Base-by-base conservation (phyloP, 2,797 vertebrate genomes). In the Crenuchus spilurus region DNA sequence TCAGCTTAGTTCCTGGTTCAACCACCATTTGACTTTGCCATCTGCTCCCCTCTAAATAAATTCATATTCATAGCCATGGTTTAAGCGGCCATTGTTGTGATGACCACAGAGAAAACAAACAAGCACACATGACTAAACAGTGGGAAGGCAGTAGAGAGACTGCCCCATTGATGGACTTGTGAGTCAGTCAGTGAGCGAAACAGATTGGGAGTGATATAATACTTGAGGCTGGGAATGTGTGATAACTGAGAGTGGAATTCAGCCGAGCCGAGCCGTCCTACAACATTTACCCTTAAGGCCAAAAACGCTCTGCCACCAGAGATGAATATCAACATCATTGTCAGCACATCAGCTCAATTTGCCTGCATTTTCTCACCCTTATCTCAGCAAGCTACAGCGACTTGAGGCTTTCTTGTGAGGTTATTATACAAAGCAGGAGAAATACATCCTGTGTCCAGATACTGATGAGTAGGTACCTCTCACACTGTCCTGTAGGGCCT, bases 141-240 rank as follows among this genome's bases (percentile, higher is more conserved):
- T 49, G 74, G 24, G 65, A 7, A 48, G 20, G 18, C 28, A 20
- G 30, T 39, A 69, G 44, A 55, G 58, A 76, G 55, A 79, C 62
- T 44, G 65, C 58, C 57, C 79, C 75, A 78, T 75, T 81, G 72
- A 75, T 72, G 74, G 76, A 81, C 66, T 77, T 46, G 75, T 77
- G 70, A 74, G 60, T 74, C 57, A 78, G 62, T 61, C 42, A 67
- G 68, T 37, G 54, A 76, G 65, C 41, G 46, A 68, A 58, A 73
- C 62, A 72, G 57, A 75, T 68, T 70, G 70, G 35, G 3, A 55
- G 68, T 61, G 63, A 78, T 63, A 70, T 64, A 60, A 66, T 48
- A 39, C 49, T 68, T 49, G 30, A 66, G 65, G 60, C 75, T 61
- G 62, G 37, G 41, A 77, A 61, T 35, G 61, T 42, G 48, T 67